phyloP scores from a whole-genome alignment of 2,888 invertebrate genomes.

The Drosophila silvestris region DNA sequence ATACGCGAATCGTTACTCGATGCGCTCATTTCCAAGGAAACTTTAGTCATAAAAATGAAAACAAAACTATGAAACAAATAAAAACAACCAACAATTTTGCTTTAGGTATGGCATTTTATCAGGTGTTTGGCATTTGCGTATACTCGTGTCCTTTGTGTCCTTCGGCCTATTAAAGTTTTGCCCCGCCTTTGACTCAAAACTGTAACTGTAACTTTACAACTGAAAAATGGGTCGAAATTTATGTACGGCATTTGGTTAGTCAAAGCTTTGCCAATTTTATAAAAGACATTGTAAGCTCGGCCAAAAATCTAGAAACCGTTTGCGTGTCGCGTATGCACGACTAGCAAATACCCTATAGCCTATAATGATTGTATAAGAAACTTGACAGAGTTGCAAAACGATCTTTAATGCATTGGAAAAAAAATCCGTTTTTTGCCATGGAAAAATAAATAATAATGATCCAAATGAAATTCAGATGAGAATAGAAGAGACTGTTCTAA shows the following conservation, averaged over 20 bases:
- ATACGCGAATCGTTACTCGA: conserved; percentile 59
- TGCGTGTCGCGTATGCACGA: neutral
- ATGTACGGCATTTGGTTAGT: conserved; percentile 43
- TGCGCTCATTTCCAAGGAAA: conserved; percentile 75
- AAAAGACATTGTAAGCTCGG: conserved; percentile 12
- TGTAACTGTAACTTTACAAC: conserved; percentile 10
- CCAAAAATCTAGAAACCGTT: conserved; percentile 8
- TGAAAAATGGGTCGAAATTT: conserved; percentile 34
- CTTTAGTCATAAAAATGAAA: conserved; percentile 66
- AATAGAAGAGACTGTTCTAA: neutral
- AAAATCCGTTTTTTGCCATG: neutral
- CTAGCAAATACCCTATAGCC: neutral
- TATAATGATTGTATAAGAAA: neutral
- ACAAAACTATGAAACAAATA: conserved; percentile 21
- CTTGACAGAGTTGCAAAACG: neutral
- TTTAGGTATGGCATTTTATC: conserved; percentile 25
- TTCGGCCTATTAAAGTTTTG: conserved; percentile 29
- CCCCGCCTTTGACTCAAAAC: conserved; percentile 3
- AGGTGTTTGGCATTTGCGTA: conserved; percentile 59
- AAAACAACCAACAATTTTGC: conserved; percentile 30
- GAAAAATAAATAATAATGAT: neutral
- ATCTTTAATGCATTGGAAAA: neutral
- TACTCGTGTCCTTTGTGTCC: conserved; percentile 46
- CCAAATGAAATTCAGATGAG: neutral
- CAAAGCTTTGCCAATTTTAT: conserved; percentile 45